Base-by-base conservation (phyloP, 2,113 vertebrate genomes). In the Oostethus manadensis region DNA sequence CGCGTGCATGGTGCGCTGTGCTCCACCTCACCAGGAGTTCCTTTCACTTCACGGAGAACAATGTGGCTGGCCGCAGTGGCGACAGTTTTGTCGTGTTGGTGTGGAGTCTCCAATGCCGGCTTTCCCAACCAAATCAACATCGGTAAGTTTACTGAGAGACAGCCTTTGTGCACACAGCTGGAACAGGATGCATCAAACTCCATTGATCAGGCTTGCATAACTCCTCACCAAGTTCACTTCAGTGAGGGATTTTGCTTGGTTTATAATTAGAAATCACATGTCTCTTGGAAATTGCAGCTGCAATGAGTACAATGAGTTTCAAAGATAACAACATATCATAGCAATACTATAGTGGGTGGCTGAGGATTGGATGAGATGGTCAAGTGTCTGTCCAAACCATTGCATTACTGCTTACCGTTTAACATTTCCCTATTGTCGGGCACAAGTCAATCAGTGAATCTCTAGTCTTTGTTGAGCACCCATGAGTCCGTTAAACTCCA, bases 101-200 rank as follows among this genome's bases (percentile, higher is more conserved):
- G 87, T 57, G 89, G 86, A 62, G 84, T 85, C 75, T 90, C 92
- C 76, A 84, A 89, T 72, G 92, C 90, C 40, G 96, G 94, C 51
- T 95, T 98, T 86, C 96, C 96, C 29, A 98, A 95, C 86, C 96
- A 96, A 84, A 98, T 98, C 89, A 98, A 94, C 87, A 97, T 98
- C 62, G 95, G 96, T 97, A 90, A 95, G 94, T 88, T 78, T 6
- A 44, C n/a, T 7, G 40, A 44, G 49, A 33, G 33, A 16, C 21
- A 45, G 17, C 60, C 38, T 66, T 62, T 72, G 47, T 65, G 45
- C 38, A 23, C 55, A 8, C n/a, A 6, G 18, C 54, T 46, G 51
- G 63, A 62, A 64, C 56, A 66, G 51, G 60, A 67, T 18, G 62
- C 45, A 14, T 38, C 35, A 49, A 63, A 49, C 62, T 20, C 51